These are phyloP conservation scores for Myiagra hebetior DNA, from an alignment of 2,113 vertebrate species.

Conservation along the genomic window DNA sequence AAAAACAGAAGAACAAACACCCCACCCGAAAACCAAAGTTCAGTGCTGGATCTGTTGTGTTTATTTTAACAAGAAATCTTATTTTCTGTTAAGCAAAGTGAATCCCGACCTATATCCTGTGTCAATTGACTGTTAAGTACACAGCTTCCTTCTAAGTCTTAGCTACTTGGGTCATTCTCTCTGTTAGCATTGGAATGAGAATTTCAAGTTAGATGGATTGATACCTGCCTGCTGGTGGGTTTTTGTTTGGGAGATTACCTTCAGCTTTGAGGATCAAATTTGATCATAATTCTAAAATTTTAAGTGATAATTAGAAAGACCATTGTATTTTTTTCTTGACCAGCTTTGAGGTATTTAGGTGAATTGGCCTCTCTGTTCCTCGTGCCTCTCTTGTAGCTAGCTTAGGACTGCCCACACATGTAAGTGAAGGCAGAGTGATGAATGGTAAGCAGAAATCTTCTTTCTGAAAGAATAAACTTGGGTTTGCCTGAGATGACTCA, in stretches of 20 bases:
- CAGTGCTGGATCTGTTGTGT: not conserved
- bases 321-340: too few species aligned
- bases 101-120: not conserved
- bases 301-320: not conserved
- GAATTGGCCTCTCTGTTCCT: not conserved
- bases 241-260: not conserved
- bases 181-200: not conserved
- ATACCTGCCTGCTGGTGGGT: not conserved
- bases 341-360: not conserved
- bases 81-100: not conserved
- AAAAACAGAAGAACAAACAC: not conserved
- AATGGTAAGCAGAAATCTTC: not conserved
- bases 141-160: not conserved
- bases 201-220: not conserved
- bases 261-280: not conserved
- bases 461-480: not conserved
- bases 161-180: rapidly evolving
- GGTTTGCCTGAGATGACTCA: not conserved
- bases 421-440: not conserved
- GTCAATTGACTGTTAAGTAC: not conserved
- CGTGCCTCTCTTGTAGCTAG: not conserved
- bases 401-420: rapidly evolving
- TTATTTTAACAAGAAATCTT: not conserved
- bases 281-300: not conserved
- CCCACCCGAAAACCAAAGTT: rapidly evolving